These are phyloP conservation scores for Macroglossus sobrinus DNA, from an alignment of 2,113 vertebrate species.

Conservation along the genomic window DNA sequence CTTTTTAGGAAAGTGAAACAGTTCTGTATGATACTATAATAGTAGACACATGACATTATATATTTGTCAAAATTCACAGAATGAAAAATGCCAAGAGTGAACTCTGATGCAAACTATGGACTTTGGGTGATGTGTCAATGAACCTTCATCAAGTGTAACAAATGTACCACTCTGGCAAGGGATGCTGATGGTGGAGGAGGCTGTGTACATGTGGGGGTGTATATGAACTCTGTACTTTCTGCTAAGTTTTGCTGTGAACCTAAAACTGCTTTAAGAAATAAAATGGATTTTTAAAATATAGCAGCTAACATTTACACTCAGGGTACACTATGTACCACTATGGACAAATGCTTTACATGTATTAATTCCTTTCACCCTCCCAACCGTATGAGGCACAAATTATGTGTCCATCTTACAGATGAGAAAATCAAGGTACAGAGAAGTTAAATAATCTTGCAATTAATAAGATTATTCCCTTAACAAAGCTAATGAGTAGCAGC, in stretches of 20 bases:
- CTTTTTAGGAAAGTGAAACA: background rate
- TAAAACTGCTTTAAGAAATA: background rate
- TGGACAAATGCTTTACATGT: background rate
- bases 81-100: background rate
- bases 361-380: background rate
- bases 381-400: background rate
- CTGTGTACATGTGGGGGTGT: fast-evolving
- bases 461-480: background rate
- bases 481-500: background rate
- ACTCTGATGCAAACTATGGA: background rate
- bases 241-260: background rate
- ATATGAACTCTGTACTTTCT: background rate
- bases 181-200: background rate
- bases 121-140: background rate
- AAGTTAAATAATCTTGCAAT: background rate
- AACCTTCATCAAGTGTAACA: background rate
- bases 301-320: background rate
- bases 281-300: background rate
- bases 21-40: background rate
- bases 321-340: background rate
- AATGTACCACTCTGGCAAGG: background rate
- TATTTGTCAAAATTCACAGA: background rate
- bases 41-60: background rate
- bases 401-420: background rate
- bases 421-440: background rate